Evolutionary conservation across 2,888 invertebrate species (phyloP).

Genomic region (Agriotes lineatus): DNA sequence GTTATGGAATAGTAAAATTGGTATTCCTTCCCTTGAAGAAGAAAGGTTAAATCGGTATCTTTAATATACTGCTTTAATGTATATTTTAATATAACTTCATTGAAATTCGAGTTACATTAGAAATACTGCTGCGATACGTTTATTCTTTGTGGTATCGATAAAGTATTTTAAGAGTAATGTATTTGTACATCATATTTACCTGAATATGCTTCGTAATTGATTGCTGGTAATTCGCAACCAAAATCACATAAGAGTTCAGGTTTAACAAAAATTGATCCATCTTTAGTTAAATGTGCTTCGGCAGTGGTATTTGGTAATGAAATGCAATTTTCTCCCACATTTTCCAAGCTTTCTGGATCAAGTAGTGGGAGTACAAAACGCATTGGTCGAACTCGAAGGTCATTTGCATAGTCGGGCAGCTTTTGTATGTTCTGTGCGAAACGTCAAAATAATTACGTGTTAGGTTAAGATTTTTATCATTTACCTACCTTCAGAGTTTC

Average conservation of each 20-base stretch:
- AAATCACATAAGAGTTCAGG: conserved; percentile 77
- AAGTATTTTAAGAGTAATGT: no score
- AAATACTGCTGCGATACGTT: no score
- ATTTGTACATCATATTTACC: no score
- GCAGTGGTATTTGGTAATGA: conserved; percentile 66
- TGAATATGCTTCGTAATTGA: conserved; percentile 78
- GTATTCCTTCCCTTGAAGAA: conserved; percentile 75
- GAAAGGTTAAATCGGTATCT: no score
- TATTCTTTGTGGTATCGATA: no score
- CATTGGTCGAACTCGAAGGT: conserved; percentile 84
- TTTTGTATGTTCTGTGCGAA: conserved; percentile 82
- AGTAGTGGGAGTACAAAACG: conserved; percentile 80
- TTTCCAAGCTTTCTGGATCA: conserved; percentile 53
- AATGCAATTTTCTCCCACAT: conserved; percentile 64
- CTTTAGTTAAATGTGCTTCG: conserved; percentile 66
- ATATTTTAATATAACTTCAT: no score
- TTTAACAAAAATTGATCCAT: conserved; percentile 69
- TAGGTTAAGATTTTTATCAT: no score
- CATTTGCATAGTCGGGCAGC: conserved; percentile 83
- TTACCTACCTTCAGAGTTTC: conserved; percentile 78
- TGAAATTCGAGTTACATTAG: no score
- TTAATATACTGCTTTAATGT: no score
- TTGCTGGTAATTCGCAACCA: conserved; percentile 90
- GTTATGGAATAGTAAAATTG: conserved; percentile 91
- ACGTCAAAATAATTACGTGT: no score